These are phyloP conservation scores for Stenotaenia linearis DNA, from an alignment of 2,888 invertebrate species.

Conservation along the genomic window DNA sequence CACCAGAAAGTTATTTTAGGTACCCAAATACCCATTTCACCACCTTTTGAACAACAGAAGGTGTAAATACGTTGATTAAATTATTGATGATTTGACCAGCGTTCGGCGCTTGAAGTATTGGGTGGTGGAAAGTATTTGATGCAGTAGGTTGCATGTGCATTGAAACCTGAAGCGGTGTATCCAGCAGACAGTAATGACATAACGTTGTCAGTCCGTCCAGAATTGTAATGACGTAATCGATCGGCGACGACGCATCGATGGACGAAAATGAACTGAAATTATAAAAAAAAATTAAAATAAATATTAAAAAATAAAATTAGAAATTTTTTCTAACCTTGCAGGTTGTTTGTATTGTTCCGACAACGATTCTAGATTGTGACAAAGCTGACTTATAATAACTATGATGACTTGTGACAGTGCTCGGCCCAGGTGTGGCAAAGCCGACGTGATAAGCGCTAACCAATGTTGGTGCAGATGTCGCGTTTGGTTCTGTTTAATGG, in stretches of 20 bases:
- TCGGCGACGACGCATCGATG: constrained; percentile 28
- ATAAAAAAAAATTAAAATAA: background rate
- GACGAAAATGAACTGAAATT: background rate
- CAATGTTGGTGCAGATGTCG: constrained; percentile 73
- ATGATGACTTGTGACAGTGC: constrained; percentile 70
- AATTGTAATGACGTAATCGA: constrained; percentile 71
- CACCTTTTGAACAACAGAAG: constrained; percentile 43
- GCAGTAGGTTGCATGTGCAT: constrained; percentile 44
- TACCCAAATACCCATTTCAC: background rate
- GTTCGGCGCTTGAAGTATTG: constrained; percentile 41
- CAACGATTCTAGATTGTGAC: constrained; percentile 66
- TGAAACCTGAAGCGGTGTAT: constrained; percentile 46
- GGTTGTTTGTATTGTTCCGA: constrained; percentile 44
- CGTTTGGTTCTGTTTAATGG: constrained; percentile 64
- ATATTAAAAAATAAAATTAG: background rate
- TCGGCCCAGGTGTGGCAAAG: constrained; percentile 71
- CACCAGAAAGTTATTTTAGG: background rate
- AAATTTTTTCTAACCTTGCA: background rate
- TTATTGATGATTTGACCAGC: constrained; percentile 69
- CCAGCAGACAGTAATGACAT: constrained; percentile 72
- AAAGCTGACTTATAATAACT: constrained; percentile 71
- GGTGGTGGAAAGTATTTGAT: constrained; percentile 44
- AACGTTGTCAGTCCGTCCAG: constrained; percentile 70
- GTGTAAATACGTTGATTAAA: constrained; percentile 72
- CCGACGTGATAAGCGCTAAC: constrained; percentile 71